Conservation (phyloP, 2,888 invertebrate genomes). For the Diachrysia chrysitis region DNA sequence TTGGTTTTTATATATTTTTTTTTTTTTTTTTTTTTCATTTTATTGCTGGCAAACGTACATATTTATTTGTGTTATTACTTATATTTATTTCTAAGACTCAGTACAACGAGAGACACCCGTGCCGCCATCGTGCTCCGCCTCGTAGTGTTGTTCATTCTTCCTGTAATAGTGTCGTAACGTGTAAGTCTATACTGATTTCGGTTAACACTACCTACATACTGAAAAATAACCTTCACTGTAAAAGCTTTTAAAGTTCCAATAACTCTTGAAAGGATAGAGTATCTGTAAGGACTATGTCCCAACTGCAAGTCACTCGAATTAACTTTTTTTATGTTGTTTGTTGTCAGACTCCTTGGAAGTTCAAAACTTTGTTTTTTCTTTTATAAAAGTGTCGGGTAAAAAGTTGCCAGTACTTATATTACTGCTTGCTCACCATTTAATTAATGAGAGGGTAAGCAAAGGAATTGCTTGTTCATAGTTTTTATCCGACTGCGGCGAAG, state of each 20-base stretch:
- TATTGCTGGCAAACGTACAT: too few relatives aligned
- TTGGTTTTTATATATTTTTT: too few relatives aligned
- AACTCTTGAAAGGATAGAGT: background rate
- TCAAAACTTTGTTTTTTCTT: slow-evolving; percentile 23
- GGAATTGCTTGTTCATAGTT: background rate
- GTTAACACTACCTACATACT: background rate
- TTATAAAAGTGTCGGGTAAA: slow-evolving; percentile 19
- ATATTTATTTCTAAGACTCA: too few relatives aligned
- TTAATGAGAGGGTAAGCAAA: slow-evolving; percentile 15
- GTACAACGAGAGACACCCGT: too few relatives aligned
- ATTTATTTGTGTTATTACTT: too few relatives aligned
- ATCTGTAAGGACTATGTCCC: background rate
- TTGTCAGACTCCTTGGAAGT: slow-evolving; percentile 24
- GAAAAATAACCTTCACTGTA: background rate
- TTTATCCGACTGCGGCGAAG: background rate
- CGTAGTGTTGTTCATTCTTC: too few relatives aligned
- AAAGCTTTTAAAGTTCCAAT: background rate
- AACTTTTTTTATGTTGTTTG: slow-evolving; percentile 12
- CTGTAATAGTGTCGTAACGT: too few relatives aligned
- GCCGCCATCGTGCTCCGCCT: too few relatives aligned
- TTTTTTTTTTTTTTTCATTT: too few relatives aligned
- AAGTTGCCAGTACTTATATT: slow-evolving; percentile 20
- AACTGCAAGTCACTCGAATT: slow-evolving; percentile 14
- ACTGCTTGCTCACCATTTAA: slow-evolving; percentile 17
- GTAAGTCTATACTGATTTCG: too few relatives aligned